phyloP scores from a whole-genome alignment of 2,797 vertebrate genomes.

The Sebastiscus tertius region DNA sequence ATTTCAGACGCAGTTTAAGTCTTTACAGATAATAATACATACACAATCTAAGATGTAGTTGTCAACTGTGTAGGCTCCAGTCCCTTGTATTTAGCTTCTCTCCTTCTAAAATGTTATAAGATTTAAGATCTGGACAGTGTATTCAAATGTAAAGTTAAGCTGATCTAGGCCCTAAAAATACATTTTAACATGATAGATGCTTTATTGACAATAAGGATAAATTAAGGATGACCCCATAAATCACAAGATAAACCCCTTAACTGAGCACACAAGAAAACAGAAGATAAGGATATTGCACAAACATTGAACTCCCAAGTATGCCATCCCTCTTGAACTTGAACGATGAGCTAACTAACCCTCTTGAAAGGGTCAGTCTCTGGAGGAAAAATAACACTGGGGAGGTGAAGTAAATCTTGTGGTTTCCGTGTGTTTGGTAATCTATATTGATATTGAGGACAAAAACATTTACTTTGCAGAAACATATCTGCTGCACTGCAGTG shows the following conservation, averaged over 20 bases:
- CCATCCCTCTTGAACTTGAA: constrained; percentile 11
- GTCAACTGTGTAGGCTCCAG: not conserved
- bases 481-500: not conserved
- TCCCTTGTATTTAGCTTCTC: not conserved
- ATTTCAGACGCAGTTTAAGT: accelerated
- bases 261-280: constrained; percentile 27
- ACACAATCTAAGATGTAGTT: not conserved
- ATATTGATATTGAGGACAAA: not conserved
- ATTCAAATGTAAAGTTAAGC: not conserved
- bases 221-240: constrained; percentile 17
- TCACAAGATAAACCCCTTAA: constrained; percentile 20
- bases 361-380: constrained; percentile 2
- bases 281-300: constrained; percentile 45
- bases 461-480: constrained; percentile 5
- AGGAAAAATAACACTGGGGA: not conserved
- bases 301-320: constrained; percentile 33
- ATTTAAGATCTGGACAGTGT: not conserved
- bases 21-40: not conserved
- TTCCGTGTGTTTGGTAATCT: not conserved
- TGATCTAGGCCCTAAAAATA: constrained; percentile 1
- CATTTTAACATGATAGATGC: constrained; percentile 16
- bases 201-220: not conserved
- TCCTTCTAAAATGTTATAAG: not conserved
- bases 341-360: constrained; percentile 22
- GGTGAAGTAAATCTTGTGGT: not conserved